These are phyloP conservation scores for Scolanthus callimorphus DNA, from an alignment of 92 coral and sea anemone species.

Conservation along the genomic window DNA sequence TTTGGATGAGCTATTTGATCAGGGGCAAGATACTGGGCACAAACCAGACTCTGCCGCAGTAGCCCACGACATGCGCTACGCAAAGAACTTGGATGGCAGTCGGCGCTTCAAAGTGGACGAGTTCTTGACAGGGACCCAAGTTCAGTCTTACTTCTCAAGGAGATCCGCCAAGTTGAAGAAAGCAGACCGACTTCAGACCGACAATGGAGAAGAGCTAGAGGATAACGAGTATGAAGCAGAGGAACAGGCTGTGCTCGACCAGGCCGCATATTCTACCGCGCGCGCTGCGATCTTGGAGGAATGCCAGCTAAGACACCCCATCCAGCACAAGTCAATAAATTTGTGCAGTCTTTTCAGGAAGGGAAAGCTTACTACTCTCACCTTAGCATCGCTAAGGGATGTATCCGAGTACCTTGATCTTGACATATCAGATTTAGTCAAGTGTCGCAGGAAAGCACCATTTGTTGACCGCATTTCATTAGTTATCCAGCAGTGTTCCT, in stretches of 20 bases:
- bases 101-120: slow-evolving; percentile 19
- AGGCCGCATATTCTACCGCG: slow-evolving; percentile 19
- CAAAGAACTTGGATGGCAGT: slow-evolving; percentile 13
- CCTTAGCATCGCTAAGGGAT: no score
- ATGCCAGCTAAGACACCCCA: slow-evolving; percentile 33
- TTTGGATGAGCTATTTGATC: slow-evolving; percentile 30
- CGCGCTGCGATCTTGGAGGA: slow-evolving; percentile 16
- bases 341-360: no score
- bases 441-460: no score
- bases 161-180: slow-evolving; percentile 23
- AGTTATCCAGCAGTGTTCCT: no score
- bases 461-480: no score
- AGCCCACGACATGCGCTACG: slow-evolving; percentile 30
- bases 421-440: no score
- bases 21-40: slow-evolving; percentile 43
- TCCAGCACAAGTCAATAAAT: no score
- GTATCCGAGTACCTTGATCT: no score
- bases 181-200: no score
- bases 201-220: no score
- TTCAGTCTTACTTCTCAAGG: slow-evolving; percentile 47
- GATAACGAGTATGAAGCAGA: no score
- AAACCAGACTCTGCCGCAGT: slow-evolving; percentile 41
- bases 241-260: slow-evolving; percentile 19
- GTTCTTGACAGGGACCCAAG: slow-evolving; percentile 35
- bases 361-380: no score